A percentile compares a stretch with the other conserved stretches of the same genome.
Evolutionary conservation across 2,888 invertebrate genomes (phyloP).

Genomic region (Parapristionchus giblindavisi): DNA sequence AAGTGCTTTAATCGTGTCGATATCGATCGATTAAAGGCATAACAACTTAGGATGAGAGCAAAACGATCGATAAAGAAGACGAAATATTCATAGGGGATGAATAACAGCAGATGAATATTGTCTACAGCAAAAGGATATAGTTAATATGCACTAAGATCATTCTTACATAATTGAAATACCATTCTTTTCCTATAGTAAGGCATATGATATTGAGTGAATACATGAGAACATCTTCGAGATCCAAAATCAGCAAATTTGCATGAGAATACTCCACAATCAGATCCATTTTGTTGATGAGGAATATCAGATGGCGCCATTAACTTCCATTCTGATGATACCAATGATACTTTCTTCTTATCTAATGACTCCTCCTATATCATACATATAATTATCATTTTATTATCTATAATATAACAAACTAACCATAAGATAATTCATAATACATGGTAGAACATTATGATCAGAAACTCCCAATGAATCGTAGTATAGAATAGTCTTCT

Average conservation of each 20-base stretch:
- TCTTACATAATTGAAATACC: slow-evolving; percentile 78
- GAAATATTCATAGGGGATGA: no score
- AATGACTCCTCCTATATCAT: slow-evolving; percentile 85
- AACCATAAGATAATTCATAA: slow-evolving; percentile 13
- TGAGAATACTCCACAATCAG: slow-evolving; percentile 96
- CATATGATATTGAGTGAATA: slow-evolving; percentile 86
- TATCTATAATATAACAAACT: no score
- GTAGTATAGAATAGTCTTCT: slow-evolving; percentile 82
- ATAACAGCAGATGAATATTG: no score
- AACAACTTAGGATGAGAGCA: no score
- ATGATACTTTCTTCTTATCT: slow-evolving; percentile 84
- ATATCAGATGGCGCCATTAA: slow-evolving; percentile 77
- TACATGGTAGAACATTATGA: slow-evolving; percentile 74
- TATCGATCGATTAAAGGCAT: no score
- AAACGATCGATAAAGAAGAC: no score
- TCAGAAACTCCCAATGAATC: slow-evolving; percentile 88
- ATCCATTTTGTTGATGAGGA: slow-evolving; percentile 79
- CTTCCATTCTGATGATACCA: slow-evolving; percentile 64
- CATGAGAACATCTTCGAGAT: slow-evolving; percentile 80
- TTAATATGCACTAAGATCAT: slow-evolving; percentile 3
- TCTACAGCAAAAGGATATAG: no score
- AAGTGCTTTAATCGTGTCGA: no score
- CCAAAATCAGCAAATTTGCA: slow-evolving; percentile 95
- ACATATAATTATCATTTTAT: slow-evolving; percentile 71
- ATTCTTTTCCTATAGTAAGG: slow-evolving; percentile 89